Base-by-base conservation (phyloP, 1,140 invertebrate genomes). In the Leptopilina clavipes region DNA sequence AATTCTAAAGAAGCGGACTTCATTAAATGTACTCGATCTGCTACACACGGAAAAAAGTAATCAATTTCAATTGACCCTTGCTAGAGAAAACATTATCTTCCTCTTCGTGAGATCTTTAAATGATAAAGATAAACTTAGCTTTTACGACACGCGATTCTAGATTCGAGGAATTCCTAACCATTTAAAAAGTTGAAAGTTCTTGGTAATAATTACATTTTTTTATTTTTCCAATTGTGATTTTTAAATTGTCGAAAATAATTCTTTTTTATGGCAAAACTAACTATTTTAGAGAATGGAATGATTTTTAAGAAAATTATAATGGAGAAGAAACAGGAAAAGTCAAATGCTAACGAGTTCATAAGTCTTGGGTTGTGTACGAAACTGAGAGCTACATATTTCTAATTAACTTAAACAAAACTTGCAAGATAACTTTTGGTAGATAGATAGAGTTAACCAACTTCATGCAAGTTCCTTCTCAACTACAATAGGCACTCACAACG, bases 1-100 rank as follows among this genome's bases (percentile, higher is more conserved):
- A 31, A 65, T 65, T 65, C 59, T 65, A 65, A 65, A 65, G 59
- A 65, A 65, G 59, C 25, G 12, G 59, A 65, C 59, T 65, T 65
- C 59, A 65, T 65, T 65, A 65, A 65, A 65, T 22, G 59, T 65
- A 65, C 59, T 37, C 59, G 59, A 65, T 65, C 59, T 65, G 59
- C 59, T 25, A 22, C 22, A 65, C 59, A 65, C 59, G 59, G 59
- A 65, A 65, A 65, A 65, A 65, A 65, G 59, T 37, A 65, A 65
- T 65, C 59, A 65, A 65, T 65, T 65, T 65, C 25, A 65, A 65
- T 65, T 65, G 59, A 65, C 22, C 59, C 22, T 14, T 31, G 59
- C 5, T 14, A 25, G 3, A 65, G 6, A 31, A 22, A 22, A 14
- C 7, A 31, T 31, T 22, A 14, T 65, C 25, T 59, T 59, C 11